Evolutionary conservation across 2,797 vertebrate genomes (phyloP).

Genomic region (Catharus ustulatus): DNA sequence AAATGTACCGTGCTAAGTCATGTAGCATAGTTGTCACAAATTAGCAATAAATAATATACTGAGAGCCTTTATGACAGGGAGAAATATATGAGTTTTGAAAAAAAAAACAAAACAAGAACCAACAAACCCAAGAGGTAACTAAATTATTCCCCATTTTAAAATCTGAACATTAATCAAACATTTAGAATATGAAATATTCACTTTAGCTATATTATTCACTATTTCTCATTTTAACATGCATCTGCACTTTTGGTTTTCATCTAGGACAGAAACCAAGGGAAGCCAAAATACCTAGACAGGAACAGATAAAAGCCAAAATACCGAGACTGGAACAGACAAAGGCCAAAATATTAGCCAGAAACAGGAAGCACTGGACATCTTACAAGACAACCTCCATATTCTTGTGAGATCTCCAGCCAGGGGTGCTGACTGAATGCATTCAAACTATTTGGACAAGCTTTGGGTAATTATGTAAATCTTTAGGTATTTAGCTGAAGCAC

Average conservation of each 20-base stretch:
- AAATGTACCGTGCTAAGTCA: neutral
- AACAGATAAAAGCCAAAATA: constrained; percentile 65
- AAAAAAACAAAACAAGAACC: neutral
- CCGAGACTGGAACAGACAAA: constrained; percentile 48
- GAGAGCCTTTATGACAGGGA: neutral
- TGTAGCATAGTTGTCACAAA: neutral
- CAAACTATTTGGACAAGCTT: constrained; percentile 44
- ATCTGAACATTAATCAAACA: neutral
- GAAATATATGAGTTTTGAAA: neutral
- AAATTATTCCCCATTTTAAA: neutral
- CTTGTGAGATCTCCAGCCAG: constrained; percentile 33
- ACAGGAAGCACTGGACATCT: constrained; percentile 45
- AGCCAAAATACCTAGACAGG: constrained; percentile 70
- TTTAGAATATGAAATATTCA: neutral
- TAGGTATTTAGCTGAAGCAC: constrained; percentile 26
- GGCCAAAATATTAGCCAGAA: constrained; percentile 68
- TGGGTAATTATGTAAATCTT: constrained; percentile 39
- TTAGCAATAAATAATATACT: neutral
- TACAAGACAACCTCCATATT: constrained; percentile 32
- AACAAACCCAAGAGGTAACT: neutral
- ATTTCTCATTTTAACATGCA: constrained; percentile 43
- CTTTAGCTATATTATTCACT: neutral
- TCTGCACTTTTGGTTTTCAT: constrained; percentile 45
- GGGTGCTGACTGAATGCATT: constrained; percentile 10
- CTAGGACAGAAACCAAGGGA: constrained; percentile 48